Base-by-base conservation (phyloP, 2,888 invertebrate genomes). In the Drosophila kokeensis region DNA sequence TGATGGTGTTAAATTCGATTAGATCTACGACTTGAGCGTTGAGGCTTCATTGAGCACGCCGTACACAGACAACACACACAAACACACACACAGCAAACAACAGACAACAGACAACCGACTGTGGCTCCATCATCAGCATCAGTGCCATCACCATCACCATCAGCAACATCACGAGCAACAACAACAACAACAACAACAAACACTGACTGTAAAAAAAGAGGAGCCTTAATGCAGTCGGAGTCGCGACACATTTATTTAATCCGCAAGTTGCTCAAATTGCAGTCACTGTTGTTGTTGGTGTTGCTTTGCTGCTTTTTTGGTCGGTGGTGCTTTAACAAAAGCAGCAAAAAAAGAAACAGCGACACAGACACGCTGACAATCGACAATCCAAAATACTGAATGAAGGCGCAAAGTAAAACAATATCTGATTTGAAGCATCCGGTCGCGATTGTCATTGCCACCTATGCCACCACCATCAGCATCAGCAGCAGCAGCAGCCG, bases 371-470 rank as follows among this genome's bases (percentile, higher is more conserved):
- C 83, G 83, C 87, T 87, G 84, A 85, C 84, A 85, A 85, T 85
- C 84, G 84, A 79, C 55, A 84, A 79, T 77, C 74, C 82, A 75
- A 87, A 83, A 83, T 81, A 78, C 84, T 88, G 87, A 87, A 84
- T 87, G 85, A 87, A 84, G 86, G 88, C 88, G 83, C 85, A 85
- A 84, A 87, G 87, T 82, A 89, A 87, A 90, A 91, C 80, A 91
- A 91, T 92, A 92, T 92, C 92, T 91, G 92, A 92, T 92, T 91
- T 92, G 92, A 91, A 86, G 92, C 92, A 92, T 92, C 92, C 92
- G 92, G 92, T 92, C 91, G 92, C 91, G 91, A 92, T 91, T 91
- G 92, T 91, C 92, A 91, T 91, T 90, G 89, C 83, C 92, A 92
- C 90, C 91, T 92, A 83, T 83, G 82, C 82, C 82, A 89, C 83